A percentile compares a stretch with the other conserved stretches of the same genome.
phyloP scores from a whole-genome alignment of 2,797 vertebrate genomes.

The Malurus leucopterus region DNA sequence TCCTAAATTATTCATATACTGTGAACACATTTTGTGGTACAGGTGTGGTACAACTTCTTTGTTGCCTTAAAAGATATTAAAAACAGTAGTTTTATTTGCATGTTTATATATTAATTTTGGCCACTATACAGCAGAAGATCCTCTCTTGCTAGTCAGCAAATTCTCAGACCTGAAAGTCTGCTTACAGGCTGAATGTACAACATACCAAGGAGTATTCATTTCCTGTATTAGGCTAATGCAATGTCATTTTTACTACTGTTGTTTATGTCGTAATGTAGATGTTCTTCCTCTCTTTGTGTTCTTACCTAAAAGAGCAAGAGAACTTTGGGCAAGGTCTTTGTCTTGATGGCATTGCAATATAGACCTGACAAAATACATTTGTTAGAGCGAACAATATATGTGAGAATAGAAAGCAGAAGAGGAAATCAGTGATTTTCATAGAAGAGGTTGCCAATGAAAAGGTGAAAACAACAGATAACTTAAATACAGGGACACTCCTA shows the following conservation, averaged over 20 bases:
- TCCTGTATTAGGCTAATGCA: conserved; percentile 13
- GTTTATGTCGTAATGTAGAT: neutral
- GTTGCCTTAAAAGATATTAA: neutral
- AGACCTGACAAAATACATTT: neutral
- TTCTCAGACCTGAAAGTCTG: neutral
- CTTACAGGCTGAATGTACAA: conserved; percentile 11
- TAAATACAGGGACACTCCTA: neutral
- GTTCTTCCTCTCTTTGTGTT: neutral
- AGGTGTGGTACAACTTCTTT: neutral
- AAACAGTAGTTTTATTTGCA: neutral
- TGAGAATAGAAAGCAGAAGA: neutral
- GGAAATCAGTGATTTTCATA: neutral
- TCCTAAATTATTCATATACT: conserved; percentile 32
- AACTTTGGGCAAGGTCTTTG: neutral
- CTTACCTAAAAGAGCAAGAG: neutral
- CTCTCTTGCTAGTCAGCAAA: neutral
- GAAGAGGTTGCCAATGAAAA: neutral
- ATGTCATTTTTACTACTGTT: conserved; percentile 14
- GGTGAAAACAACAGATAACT: neutral
- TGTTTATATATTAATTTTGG: conserved; percentile 30
- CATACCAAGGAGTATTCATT: conserved; percentile 7
- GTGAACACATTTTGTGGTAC: neutral
- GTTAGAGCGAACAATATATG: neutral
- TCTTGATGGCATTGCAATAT: neutral
- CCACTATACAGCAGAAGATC: neutral